Conservation (phyloP, 2,888 invertebrate genomes). For the Amphipyra tragopoginis region DNA sequence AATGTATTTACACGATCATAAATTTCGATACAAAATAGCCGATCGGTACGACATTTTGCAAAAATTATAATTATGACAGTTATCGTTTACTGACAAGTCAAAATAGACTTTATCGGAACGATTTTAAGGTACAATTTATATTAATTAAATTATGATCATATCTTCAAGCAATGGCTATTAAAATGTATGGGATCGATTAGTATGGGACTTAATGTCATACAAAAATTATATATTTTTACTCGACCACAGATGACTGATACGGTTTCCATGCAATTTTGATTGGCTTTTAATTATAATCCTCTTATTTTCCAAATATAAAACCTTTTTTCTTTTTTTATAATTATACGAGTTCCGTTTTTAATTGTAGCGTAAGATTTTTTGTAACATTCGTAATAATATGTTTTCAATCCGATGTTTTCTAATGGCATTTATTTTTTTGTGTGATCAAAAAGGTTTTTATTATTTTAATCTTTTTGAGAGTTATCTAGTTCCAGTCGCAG, state of each 20-base stretch:
- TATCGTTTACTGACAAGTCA: conserved; percentile 12
- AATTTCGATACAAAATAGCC: conserved; percentile 36
- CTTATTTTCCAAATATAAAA: conserved; percentile 22
- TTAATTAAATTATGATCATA: conserved; percentile 2
- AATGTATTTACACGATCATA: conserved; percentile 36
- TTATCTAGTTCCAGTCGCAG: too few relatives aligned
- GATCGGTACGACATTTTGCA: conserved; percentile 34
- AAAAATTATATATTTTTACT: conserved; percentile 65
- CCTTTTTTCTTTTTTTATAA: conserved; percentile 24
- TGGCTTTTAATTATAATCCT: conserved; percentile 50
- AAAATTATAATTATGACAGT: conserved; percentile 46
- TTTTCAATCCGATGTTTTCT: conserved; percentile 1
- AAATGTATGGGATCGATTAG: conserved; percentile 77
- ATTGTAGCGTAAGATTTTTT: conserved; percentile 32
- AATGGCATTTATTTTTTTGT: conserved; percentile 10
- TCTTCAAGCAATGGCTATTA: conserved; percentile 60
- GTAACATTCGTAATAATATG: conserved; percentile 36
- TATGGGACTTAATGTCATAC: conserved; percentile 69
- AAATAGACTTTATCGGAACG: conserved; percentile 14
- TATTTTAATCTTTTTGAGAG: neutral
- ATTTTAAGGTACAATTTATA: conserved; percentile 15
- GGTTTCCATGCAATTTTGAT: conserved; percentile 58
- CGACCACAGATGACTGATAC: conserved; percentile 62
- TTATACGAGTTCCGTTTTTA: conserved; percentile 19
- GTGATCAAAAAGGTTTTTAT: neutral